A percentile compares a stretch with the other conserved stretches of the same genome.
Conservation (phyloP, 2,113 vertebrate genomes). For the Macaca fascicularis region DNA sequence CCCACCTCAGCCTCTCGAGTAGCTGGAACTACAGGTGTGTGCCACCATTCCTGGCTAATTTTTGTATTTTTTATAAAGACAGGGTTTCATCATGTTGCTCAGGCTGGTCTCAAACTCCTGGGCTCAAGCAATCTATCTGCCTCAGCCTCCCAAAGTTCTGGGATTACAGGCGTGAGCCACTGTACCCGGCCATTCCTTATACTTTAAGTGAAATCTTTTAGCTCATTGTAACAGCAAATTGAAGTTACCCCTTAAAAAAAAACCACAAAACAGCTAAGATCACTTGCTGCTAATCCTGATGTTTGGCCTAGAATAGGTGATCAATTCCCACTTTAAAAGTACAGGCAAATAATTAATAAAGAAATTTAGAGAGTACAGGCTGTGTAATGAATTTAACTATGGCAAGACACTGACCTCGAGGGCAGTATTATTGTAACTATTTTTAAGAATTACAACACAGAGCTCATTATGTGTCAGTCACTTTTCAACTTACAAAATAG, state of each 20-base stretch:
- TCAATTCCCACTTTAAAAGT: not conserved
- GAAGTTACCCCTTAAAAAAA: not conserved
- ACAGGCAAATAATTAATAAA: conserved; percentile 34
- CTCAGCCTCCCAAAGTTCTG: too few species aligned
- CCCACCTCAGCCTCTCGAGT: too few species aligned
- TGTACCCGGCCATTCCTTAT: not conserved
- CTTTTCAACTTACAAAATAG: conserved; percentile 43
- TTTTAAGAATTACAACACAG: conserved; percentile 54
- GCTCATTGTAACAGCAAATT: not conserved
- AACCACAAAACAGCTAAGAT: not conserved
- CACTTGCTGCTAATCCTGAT: not conserved
- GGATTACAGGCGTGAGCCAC: too few species aligned
- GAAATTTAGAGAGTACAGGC: conserved; percentile 26
- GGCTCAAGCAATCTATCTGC: too few species aligned
- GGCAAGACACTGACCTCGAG: not conserved
- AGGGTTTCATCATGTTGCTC: too few species aligned
- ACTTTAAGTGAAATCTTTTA: conserved; percentile 30
- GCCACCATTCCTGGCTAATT: too few species aligned
- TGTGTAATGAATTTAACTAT: not conserved
- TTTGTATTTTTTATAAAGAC: too few species aligned
- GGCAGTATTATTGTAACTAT: conserved; percentile 34
- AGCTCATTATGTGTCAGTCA: conserved; percentile 20
- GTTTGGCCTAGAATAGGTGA: not conserved
- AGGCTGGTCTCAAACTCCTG: too few species aligned
- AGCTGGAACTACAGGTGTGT: too few species aligned